These are phyloP conservation scores for Ctenopoma kingsleyae DNA, from an alignment of 2,797 vertebrate species.

Conservation along the genomic window DNA sequence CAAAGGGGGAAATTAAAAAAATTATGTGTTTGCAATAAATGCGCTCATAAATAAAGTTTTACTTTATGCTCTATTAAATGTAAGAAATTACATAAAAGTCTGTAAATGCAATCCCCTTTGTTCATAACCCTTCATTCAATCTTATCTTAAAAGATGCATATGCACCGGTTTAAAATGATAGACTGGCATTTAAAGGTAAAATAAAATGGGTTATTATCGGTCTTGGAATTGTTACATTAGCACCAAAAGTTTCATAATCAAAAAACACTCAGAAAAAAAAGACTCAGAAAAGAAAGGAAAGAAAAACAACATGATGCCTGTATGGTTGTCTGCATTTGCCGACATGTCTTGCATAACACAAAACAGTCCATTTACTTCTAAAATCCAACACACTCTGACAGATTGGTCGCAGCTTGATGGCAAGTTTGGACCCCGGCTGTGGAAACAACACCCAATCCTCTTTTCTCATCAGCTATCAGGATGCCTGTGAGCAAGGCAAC, in stretches of 20 bases:
- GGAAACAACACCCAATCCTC: too few relatives aligned
- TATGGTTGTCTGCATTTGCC: neutral
- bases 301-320: slow-evolving; percentile 31
- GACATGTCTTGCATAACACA: neutral
- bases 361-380: neutral
- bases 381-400: neutral
- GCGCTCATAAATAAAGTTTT: slow-evolving; percentile 36
- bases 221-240: slow-evolving; percentile 18
- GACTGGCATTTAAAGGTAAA: slow-evolving; percentile 26
- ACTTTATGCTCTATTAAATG: slow-evolving; percentile 53
- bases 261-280: slow-evolving; percentile 41
- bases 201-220: slow-evolving; percentile 25
- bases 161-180: slow-evolving; percentile 28
- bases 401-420: neutral
- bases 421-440: neutral
- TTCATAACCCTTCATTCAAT: slow-evolving; percentile 37
- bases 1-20: slow-evolving; percentile 25
- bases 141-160: slow-evolving; percentile 6
- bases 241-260: slow-evolving; percentile 38
- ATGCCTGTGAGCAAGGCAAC: slow-evolving; percentile 2
- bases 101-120: slow-evolving; percentile 20
- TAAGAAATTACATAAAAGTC: slow-evolving; percentile 42
- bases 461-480: neutral
- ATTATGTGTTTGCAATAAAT: slow-evolving; percentile 26
- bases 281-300: slow-evolving; percentile 35